Evolutionary conservation across 2,113 vertebrate genomes (phyloP), one percentile per base, ranked within the genome.

Genomic region (Lepus europaeus): DNA sequence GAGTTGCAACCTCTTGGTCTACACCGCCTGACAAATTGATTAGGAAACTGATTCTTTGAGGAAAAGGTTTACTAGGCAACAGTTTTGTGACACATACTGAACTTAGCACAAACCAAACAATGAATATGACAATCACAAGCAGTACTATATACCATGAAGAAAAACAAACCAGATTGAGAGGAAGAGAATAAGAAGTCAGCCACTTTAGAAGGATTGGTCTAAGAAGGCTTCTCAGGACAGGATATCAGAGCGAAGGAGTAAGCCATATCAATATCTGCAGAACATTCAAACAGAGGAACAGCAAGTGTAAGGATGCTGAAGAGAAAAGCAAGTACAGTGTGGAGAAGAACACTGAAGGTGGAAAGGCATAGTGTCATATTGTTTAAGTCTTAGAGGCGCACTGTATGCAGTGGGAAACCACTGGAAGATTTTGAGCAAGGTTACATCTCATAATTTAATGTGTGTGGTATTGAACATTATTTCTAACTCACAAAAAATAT

Each of bases 381-480:
- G 8, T 33, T 91, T 29, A 53, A 22, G 31, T 70, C 3, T 79
- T 64, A 69, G 0, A 59, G 53, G 11, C 31, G 53, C 56, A 13
- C 66, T 79, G 64, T 70, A 83, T 36, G 59, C 31, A 78, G 27
- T 36, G 33, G 49, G 23, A 76, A 89, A 59, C 33, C 63, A 66
- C n/a, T 77, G 31, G 80, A 93, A 89, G 33, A 51, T 6, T 89
- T 66, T 72, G 56, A 86, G 39, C 27, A 93, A 72, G 16, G 19
- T 45, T 45, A 96, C 90, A 82, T 81, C 12, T 93, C 94, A 56
- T 84, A 29, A 81, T 81, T 80, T 74, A 70, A 89, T 63, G 86
- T 80, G 73, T 80, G 68, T 73, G 64, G n/a, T 81, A 89, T 95
- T 93, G 19, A 87, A 56, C 33, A 19, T 64, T 39, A 88, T 68